Base-by-base conservation (phyloP, 2,113 vertebrate genomes). In the Xiphophorus hellerii region DNA sequence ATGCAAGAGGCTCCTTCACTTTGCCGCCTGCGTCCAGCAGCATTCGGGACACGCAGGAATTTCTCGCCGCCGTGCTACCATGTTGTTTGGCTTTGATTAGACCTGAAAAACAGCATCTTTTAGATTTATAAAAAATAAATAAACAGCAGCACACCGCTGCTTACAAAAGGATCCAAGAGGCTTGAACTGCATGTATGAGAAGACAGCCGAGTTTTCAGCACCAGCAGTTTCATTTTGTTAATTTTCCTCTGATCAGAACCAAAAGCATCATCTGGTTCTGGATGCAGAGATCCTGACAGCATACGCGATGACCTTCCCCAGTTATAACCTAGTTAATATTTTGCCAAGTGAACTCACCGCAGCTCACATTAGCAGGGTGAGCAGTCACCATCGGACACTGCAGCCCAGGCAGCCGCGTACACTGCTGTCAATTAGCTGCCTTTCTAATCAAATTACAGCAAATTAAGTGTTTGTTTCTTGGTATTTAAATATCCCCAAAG, bases 381-480 rank as follows among this genome's bases (percentile, higher is more conserved):
- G 65, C 71, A 84, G 88, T 87, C 87, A 84, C 70, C 64, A n/a
- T 64, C 13, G 82, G 85, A 84, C 80, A 78, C 81, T 30, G 84
- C 85, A 78, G 87, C 88, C 83, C 62, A 87, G 80, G 82, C 85
- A 82, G 83, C 86, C 84, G 80, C 84, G 74, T 85, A 54, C 89
- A 83, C 87, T 73, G 84, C 88, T 90, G 92, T 93, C 92, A 94
- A 94, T 94, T 93, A 94, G 87, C 88, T 54, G 78, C 86, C 65
- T 48, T 62, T 0, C 68, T 93, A 93, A 94, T 70, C 64, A 77
- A 62, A 87, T 93, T 84, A 87, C 6, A 12, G 78, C 91, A 93
- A 94, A 95, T 92, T 78, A 93, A 95, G 93, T 94, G 93, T 94
- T 94, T 94, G 89, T 92, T 94, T 93, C 90, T 94, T 94, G 91